Base-by-base conservation (phyloP, 2,113 vertebrate genomes). In the Setophaga kirtlandii region DNA sequence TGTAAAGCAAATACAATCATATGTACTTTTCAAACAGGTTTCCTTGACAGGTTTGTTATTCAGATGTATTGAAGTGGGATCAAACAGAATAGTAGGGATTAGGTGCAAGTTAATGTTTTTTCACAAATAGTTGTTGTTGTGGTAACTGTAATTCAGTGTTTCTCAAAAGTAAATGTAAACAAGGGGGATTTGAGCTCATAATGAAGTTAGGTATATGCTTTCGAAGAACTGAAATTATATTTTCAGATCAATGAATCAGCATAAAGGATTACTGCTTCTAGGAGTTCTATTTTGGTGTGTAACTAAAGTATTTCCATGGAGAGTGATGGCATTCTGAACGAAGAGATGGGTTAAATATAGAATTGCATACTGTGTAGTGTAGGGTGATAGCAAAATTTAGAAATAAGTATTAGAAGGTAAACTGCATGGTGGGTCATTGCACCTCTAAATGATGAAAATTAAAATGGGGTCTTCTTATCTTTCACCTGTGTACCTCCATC, bases 251-350 rank as follows among this genome's bases (percentile, higher is more conserved):
- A 50, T 93, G 94, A 93, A 68, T 96, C 96, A 97, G 59, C 85
- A 56, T 70, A 24, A 88, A 89, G 71, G 76, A 82, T 92, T 84
- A 77, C 55, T 94, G 63, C 90, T 96, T 94, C 90, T 79, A 91
- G 73, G 95, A 95, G 74, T 91, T 89, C 94, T 97, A 87, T 96
- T 97, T 91, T 89, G 59, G 83, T 86, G 64, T 60, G 70, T 77
- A 85, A 76, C 53, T 55, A 0, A 91, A 94, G 49, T 63, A 79
- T 91, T 97, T 96, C 75, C 89, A 90, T 35, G 70, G 60, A 68
- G 53, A 56, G 59, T 30, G 24, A 68, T 85, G 90, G 74, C 69
- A 53, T 89, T 93, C 79, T 80, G 82, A 83, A 44, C 81, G 90
- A 91, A 88, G 79, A 87, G 47, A 64, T 83, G 71, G 73, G 60